Evolutionary conservation across 1,140 invertebrate genomes (phyloP).

Genomic region (Drosophila persimilis): DNA sequence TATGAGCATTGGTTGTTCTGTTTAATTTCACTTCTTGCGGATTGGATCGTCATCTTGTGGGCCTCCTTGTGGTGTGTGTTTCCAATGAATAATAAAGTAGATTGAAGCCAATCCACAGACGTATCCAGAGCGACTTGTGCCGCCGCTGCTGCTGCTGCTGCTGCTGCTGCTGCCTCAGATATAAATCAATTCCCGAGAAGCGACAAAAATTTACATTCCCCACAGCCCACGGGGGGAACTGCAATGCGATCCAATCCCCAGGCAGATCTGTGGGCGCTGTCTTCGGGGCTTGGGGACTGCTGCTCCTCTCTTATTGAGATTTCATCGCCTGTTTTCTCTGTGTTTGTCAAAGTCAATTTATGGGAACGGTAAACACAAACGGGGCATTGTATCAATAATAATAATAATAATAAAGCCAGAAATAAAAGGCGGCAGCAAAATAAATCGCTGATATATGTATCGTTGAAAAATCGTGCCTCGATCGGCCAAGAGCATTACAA

Average conservation of each 20-base stretch:
- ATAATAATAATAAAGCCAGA: constrained; percentile 33
- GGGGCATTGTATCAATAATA: constrained; percentile 76
- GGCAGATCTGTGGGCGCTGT: not conserved
- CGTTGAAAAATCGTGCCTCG: constrained; percentile 59
- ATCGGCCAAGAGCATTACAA: constrained; percentile 51
- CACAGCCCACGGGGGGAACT: constrained; percentile 2
- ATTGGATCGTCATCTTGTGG: constrained; percentile 25
- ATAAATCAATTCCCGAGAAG: constrained; percentile 79
- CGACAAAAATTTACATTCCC: constrained; percentile 78
- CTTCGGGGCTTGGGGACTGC: constrained; percentile 20
- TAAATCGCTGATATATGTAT: constrained; percentile 50
- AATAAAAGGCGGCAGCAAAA: constrained; percentile 32
- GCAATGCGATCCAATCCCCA: no score
- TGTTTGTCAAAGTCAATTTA: constrained; percentile 67
- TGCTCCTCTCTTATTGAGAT: constrained; percentile 65
- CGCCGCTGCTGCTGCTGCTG: constrained; percentile 21
- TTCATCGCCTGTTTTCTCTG: constrained; percentile 63
- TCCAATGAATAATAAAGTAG: constrained; percentile 79
- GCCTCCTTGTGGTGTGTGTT: constrained; percentile 44
- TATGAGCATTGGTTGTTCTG: constrained; percentile 62
- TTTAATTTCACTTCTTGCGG: constrained; percentile 63
- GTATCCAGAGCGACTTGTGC: constrained; percentile 3
- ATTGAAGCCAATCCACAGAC: constrained; percentile 45
- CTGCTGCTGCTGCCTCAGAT: constrained; percentile 47
- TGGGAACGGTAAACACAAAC: constrained; percentile 71